Evolutionary conservation across 2,888 invertebrate species (phyloP).

Genomic region (Morpho deidamia): DNA sequence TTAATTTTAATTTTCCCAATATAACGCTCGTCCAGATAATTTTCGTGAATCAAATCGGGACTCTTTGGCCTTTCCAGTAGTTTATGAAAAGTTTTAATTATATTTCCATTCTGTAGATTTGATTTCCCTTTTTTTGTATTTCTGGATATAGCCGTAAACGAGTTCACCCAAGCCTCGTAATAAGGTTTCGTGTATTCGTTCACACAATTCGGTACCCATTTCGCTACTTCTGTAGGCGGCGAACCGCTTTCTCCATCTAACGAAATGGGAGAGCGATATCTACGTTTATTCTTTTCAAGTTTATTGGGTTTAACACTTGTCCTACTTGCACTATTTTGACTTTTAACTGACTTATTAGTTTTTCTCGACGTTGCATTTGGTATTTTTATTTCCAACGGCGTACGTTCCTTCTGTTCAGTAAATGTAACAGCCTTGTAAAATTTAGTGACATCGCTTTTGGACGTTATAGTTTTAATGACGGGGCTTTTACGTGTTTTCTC

Average conservation of each 20-base stretch:
- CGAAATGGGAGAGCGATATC: constrained; percentile 19
- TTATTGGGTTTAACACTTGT: not conserved
- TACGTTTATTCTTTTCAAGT: constrained; percentile 3
- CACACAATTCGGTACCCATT: constrained; percentile 48
- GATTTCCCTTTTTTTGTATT: constrained; percentile 35
- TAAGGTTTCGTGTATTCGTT: constrained; percentile 49
- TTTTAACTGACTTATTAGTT: not conserved
- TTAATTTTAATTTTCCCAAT: constrained; percentile 50
- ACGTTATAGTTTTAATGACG: constrained; percentile 39
- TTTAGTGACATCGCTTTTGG: constrained; percentile 32
- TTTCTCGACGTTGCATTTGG: not conserved
- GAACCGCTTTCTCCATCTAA: constrained; percentile 22
- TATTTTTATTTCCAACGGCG: constrained; percentile 24
- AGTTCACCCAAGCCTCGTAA: constrained; percentile 64
- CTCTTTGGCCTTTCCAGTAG: constrained; percentile 30
- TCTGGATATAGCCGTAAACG: constrained; percentile 44
- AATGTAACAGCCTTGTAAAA: constrained; percentile 51
- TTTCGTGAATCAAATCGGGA: constrained; percentile 41
- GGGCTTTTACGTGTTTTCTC: constrained; percentile 22
- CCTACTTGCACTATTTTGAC: not conserved
- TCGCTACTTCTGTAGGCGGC: constrained; percentile 51
- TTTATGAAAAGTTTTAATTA: constrained; percentile 33
- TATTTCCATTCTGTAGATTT: constrained; percentile 30
- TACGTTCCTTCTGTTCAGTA: constrained; percentile 33
- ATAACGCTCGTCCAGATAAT: constrained; percentile 44